These are phyloP conservation scores for Dastarcus helophoroides DNA, from an alignment of 2,888 invertebrate species.

Conservation along the genomic window DNA sequence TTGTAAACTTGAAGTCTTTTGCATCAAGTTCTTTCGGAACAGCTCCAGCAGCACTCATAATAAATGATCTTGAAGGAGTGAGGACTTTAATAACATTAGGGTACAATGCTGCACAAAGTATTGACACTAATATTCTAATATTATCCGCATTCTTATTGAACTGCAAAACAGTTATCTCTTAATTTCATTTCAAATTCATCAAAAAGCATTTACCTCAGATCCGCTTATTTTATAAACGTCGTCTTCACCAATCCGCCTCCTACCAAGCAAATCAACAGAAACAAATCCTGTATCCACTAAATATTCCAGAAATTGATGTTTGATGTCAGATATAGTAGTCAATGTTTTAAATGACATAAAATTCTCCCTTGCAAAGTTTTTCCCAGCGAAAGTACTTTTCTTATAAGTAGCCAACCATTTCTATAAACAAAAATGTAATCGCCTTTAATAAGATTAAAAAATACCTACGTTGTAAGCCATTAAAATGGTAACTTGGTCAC, in stretches of 20 bases:
- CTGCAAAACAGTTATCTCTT: constrained; percentile 37
- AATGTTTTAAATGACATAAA: constrained; percentile 73
- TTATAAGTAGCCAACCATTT: constrained; percentile 67
- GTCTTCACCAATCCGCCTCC: constrained; percentile 47
- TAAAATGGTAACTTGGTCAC: constrained; percentile 82
- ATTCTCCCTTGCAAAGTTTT: constrained; percentile 71
- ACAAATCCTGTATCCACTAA: constrained; percentile 71
- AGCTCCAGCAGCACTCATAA: constrained; percentile 61
- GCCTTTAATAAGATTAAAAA: too few relatives aligned
- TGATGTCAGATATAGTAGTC: constrained; percentile 76
- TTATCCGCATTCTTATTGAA: constrained; percentile 66
- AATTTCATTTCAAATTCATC: not conserved
- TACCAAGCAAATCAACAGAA: constrained; percentile 50
- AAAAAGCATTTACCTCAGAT: constrained; percentile 17
- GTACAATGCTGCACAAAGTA: constrained; percentile 84
- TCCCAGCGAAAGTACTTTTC: constrained; percentile 57
- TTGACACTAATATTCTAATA: constrained; percentile 62
- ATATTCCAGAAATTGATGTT: constrained; percentile 66
- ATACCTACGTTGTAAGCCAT: constrained; percentile 65
- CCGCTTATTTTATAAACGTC: constrained; percentile 40
- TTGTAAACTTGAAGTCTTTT: constrained; percentile 62
- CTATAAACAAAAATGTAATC: constrained; percentile 39
- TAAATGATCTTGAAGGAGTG: constrained; percentile 67
- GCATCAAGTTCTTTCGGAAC: constrained; percentile 59
- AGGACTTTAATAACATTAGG: constrained; percentile 82